These are phyloP conservation scores for Linepithema humile DNA, from an alignment of 1,140 invertebrate genomes.

Conservation along the genomic window DNA sequence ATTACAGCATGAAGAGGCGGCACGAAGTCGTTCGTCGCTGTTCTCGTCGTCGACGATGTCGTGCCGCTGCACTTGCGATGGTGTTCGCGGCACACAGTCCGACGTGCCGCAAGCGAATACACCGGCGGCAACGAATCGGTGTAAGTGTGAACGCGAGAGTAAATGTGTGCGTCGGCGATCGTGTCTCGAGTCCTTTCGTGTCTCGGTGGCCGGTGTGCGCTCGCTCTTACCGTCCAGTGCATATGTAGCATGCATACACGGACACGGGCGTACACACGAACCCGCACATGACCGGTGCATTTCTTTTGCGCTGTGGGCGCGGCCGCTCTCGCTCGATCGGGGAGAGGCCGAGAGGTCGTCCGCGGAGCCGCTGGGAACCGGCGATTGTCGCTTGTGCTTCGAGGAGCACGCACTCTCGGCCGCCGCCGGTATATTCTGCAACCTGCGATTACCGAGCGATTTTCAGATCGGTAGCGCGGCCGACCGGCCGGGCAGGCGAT, in stretches of 20 bases:
- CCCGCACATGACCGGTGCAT: slow-evolving; percentile 54
- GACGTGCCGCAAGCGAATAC: slow-evolving; percentile 47
- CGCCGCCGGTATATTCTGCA: slow-evolving; percentile 49
- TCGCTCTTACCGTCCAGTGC: slow-evolving; percentile 6
- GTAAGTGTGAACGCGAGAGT: slow-evolving; percentile 25
- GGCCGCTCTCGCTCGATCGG: slow-evolving; percentile 77
- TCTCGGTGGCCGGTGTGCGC: slow-evolving; percentile 18
- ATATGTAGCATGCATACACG: neutral
- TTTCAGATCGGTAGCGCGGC: slow-evolving; percentile 73
- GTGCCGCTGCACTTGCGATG: neutral
- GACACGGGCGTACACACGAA: too few relatives aligned
- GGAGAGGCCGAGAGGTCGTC: slow-evolving; percentile 81
- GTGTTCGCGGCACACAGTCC: slow-evolving; percentile 15
- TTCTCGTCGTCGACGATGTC: neutral
- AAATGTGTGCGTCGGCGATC: neutral
- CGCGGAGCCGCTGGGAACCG: slow-evolving; percentile 77
- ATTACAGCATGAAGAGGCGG: slow-evolving; percentile 66
- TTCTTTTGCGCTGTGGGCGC: slow-evolving; percentile 80
- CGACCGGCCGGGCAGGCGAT: slow-evolving; percentile 48
- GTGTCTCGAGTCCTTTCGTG: slow-evolving; percentile 38
- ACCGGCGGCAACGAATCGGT: slow-evolving; percentile 4
- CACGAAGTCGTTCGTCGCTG: slow-evolving; percentile 42
- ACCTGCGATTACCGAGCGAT: slow-evolving; percentile 72
- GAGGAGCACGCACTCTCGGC: slow-evolving; percentile 69
- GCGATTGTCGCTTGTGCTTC: slow-evolving; percentile 79